Conservation (phyloP, 1,140 invertebrate genomes). For the Drosophila serrata region DNA sequence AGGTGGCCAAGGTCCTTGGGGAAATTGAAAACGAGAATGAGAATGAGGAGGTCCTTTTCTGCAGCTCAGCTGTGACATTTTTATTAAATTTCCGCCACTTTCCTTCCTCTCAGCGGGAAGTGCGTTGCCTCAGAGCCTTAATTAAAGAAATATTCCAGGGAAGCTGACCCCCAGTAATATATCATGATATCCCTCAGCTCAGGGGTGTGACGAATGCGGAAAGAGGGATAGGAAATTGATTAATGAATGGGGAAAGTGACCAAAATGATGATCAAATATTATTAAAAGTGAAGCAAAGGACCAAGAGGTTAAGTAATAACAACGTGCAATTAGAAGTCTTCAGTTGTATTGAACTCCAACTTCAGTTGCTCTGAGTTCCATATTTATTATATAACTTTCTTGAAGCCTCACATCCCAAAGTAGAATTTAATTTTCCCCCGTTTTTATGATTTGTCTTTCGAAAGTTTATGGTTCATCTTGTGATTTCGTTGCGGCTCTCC, state of each 20-base stretch:
- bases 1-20: conserved; percentile 26
- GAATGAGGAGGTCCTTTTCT: conserved; percentile 13
- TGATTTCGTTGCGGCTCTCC: conserved; percentile 9
- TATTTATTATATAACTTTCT: background rate
- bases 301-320: background rate
- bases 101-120: conserved; percentile 10
- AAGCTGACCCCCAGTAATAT: conserved; percentile 33
- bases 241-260: conserved; percentile 26
- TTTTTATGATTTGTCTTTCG: conserved; percentile 36
- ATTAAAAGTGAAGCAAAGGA: too few relatives aligned
- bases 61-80: conserved; percentile 64
- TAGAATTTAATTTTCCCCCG: conserved; percentile 11
- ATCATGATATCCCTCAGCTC: conserved; percentile 34
- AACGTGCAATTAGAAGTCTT: conserved; percentile 3
- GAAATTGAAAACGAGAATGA: conserved; percentile 38
- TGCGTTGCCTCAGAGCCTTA: conserved; percentile 36
- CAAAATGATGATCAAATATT: conserved; percentile 22
- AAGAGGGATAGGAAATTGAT: conserved; percentile 11
- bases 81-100: conserved; percentile 62
- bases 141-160: conserved; percentile 56
- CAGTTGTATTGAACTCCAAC: too few relatives aligned
- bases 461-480: conserved; percentile 39
- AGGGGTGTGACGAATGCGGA: conserved; percentile 3
- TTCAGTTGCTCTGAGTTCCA: background rate
- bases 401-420: background rate